These are phyloP conservation scores for Dolichomitus sp. DNA, from an alignment of 2,888 invertebrate species.

Conservation along the genomic window DNA sequence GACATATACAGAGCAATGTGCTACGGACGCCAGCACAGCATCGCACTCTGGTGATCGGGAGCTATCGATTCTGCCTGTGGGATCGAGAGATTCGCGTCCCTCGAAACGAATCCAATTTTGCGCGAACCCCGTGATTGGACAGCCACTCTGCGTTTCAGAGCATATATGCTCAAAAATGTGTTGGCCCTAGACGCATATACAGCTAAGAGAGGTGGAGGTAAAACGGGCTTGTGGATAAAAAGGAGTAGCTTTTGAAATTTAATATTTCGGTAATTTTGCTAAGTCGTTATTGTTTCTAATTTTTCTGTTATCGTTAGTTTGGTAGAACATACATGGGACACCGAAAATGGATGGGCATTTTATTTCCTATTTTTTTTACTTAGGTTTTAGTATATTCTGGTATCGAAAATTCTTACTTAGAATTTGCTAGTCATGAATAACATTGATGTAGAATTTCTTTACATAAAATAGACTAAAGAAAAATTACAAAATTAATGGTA, in stretches of 20 bases:
- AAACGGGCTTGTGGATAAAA: not conserved
- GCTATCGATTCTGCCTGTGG: constrained; percentile 50
- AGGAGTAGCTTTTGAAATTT: not conserved
- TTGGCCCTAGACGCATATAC: constrained; percentile 10
- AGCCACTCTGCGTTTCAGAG: constrained; percentile 20
- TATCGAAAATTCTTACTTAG: too few species aligned
- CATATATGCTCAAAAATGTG: constrained; percentile 26
- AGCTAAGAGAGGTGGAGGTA: not conserved
- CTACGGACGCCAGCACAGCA: not conserved
- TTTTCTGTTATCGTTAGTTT: too few species aligned
- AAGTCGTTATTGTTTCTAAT: too few species aligned
- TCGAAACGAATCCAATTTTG: constrained; percentile 56
- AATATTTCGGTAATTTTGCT: too few species aligned
- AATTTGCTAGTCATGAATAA: too few species aligned
- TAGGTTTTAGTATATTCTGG: too few species aligned
- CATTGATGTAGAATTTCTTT: too few species aligned
- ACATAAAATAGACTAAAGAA: too few species aligned
- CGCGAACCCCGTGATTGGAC: constrained; percentile 47
- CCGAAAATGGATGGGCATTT: too few species aligned
- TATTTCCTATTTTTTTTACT: too few species aligned
- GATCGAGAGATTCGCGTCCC: constrained; percentile 38
- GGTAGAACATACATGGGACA: too few species aligned
- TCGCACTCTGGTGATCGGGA: constrained; percentile 21
- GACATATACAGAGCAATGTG: constrained; percentile 1
- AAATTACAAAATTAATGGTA: too few species aligned